A percentile compares a stretch with the other conserved stretches of the same genome.
Evolutionary conservation across 2,888 invertebrate species (phyloP).

Genomic region (Leucoptera coffeella): DNA sequence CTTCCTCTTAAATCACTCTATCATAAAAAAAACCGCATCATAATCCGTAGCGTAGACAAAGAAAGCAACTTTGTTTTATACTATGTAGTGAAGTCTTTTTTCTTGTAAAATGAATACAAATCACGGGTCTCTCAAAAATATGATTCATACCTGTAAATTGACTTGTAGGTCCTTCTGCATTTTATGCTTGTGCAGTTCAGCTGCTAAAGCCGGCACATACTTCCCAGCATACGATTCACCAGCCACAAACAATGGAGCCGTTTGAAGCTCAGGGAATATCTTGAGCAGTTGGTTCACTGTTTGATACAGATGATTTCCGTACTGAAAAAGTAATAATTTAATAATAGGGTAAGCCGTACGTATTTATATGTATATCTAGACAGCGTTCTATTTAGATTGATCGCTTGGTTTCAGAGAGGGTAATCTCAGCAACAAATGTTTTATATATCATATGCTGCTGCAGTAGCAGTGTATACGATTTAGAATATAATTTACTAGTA

Average conservation of each 20-base stretch:
- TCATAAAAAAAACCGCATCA: too few relatives aligned
- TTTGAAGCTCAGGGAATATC: conserved; percentile 51
- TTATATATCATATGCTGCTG: too few relatives aligned
- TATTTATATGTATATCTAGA: too few relatives aligned
- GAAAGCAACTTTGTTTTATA: neutral
- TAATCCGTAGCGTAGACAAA: neutral
- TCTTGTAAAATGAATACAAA: neutral
- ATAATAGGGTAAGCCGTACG: too few relatives aligned
- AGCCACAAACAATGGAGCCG: conserved; percentile 55
- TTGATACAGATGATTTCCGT: conserved; percentile 48
- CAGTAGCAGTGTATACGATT: too few relatives aligned
- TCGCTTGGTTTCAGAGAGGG: too few relatives aligned
- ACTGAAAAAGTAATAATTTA: too few relatives aligned
- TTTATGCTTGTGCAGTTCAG: conserved; percentile 41
- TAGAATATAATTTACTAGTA: too few relatives aligned
- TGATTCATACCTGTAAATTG: conserved; percentile 28
- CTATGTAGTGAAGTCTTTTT: neutral
- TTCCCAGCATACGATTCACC: conserved; percentile 63
- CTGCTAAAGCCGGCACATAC: conserved; percentile 52
- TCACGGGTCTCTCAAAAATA: neutral
- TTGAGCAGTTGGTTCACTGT: conserved; percentile 55
- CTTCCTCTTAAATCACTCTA: too few relatives aligned
- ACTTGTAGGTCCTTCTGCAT: conserved; percentile 15
- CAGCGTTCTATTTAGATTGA: too few relatives aligned
- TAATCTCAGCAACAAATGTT: too few relatives aligned